phyloP scores from a whole-genome alignment of 2,888 invertebrate species.

The Alcis repandata region DNA sequence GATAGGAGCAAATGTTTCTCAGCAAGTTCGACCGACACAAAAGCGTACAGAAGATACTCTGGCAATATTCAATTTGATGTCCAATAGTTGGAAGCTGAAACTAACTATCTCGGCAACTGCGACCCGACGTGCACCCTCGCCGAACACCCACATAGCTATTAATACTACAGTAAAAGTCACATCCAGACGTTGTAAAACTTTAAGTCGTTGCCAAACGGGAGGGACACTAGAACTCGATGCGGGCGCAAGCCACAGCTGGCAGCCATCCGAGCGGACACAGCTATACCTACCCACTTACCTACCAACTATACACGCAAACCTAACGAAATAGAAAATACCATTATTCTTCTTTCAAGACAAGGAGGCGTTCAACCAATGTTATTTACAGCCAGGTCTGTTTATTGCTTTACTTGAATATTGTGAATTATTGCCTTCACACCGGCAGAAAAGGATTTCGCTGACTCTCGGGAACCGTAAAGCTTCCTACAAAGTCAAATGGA shows the following conservation, averaged over 20 bases:
- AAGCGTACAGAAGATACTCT: constrained; percentile 8
- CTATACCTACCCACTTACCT: constrained; percentile 71
- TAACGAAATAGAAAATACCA: constrained; percentile 86
- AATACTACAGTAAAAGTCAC: constrained; percentile 55
- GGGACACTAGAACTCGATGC: constrained; percentile 64
- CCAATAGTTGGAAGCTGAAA: constrained; percentile 25
- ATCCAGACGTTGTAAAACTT: constrained; percentile 66
- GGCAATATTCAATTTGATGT: constrained; percentile 25
- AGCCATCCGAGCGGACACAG: constrained; percentile 79
- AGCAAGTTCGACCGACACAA: neutral
- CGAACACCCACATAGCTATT: constrained; percentile 47
- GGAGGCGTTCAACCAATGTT: constrained; percentile 82
- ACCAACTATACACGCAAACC: constrained; percentile 52
- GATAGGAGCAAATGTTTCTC: constrained; percentile 7
- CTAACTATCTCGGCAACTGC: constrained; percentile 32
- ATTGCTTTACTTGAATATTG: constrained; percentile 69
- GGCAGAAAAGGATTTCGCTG: constrained; percentile 42
- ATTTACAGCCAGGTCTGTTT: constrained; percentile 82
- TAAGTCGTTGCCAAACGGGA: constrained; percentile 67
- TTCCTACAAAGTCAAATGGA: constrained; percentile 40
- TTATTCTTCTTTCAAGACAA: constrained; percentile 83
- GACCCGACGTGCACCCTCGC: constrained; percentile 30
- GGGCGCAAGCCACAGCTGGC: constrained; percentile 77
- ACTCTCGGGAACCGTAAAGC: constrained; percentile 43
- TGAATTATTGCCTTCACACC: constrained; percentile 49